These are phyloP conservation scores for Abrostola tripartita DNA, from an alignment of 2,888 invertebrate species.

Conservation along the genomic window DNA sequence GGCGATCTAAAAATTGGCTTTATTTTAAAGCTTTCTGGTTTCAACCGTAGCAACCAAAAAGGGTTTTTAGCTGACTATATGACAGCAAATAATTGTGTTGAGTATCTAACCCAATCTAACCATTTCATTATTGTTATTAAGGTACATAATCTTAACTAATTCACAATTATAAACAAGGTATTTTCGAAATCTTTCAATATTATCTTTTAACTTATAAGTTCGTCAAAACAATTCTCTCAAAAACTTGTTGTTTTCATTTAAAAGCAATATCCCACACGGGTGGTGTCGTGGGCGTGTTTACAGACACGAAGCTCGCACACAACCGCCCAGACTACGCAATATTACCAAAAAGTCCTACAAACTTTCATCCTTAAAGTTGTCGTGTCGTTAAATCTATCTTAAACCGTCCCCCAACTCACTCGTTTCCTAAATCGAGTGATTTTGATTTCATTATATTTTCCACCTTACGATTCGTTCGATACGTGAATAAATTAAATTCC, in stretches of 20 bases:
- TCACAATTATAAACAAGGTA: too few species aligned
- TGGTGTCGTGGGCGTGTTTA: constrained; percentile 3
- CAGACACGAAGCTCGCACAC: background rate
- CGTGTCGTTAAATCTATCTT: background rate
- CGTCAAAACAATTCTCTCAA: background rate
- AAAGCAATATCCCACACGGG: background rate
- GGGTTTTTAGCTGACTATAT: too few species aligned
- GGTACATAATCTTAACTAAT: too few species aligned
- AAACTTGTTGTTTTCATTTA: background rate
- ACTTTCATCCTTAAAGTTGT: background rate
- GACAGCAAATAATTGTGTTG: too few species aligned
- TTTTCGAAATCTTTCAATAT: too few species aligned
- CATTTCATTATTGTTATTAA: too few species aligned
- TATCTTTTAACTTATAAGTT: too few species aligned
- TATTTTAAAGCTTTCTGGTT: too few species aligned
- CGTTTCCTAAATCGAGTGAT: constrained; percentile 4
- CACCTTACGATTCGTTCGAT: too few species aligned
- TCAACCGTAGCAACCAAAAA: too few species aligned
- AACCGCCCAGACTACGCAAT: background rate
- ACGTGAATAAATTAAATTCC: constrained; percentile 49
- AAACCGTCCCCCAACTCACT: background rate
- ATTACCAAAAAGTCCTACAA: background rate
- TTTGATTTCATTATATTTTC: constrained; percentile 23
- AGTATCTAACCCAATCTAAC: too few species aligned
- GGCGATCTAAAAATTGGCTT: too few species aligned